Evolutionary conservation across 2,888 invertebrate species (phyloP), one percentile per base, ranked within the genome.

Genomic region (Polydrusus pterygomalis): DNA sequence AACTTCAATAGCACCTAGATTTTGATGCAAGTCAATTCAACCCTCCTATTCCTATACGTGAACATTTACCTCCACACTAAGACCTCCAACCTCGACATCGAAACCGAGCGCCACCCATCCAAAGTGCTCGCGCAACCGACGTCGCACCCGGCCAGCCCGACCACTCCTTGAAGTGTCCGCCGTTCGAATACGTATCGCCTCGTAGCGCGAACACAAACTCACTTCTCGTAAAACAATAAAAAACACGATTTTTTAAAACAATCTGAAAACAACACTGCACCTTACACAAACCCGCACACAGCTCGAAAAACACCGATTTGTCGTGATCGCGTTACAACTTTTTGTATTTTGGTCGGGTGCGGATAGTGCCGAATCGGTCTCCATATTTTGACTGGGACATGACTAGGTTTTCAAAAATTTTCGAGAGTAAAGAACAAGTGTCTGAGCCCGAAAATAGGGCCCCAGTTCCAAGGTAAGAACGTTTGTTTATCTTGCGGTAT

Each of bases 151-250:
- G 68, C 69, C 77, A 34, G 43, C 47, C 70, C 74, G 77, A 77
- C 77, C 77, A 77, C 77, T 77, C 77, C 77, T 77, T 77, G 74
- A 68, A 77, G 70, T 60, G 67, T 54, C 67, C 69, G 56, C 18
- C 62, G 63, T 70, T 58, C 51, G 71, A 70, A 60, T 63, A 74
- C 71, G 74, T 64, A 67, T 72, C 65, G 64, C 62, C 15, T n/a
- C 62, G 65, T 67, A 76, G 69, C 70, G 73, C 73, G 77, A 74
- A 74, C 70, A 72, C 68, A 74, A 72, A 77, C 70, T 70, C 17
- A 18, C 58, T 38, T 10, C 58, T 38, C 58, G 58, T 38, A 60
- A 60, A 60, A 30, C 63, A 63, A 25, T 25, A 25, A 25, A n/a
- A 73, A 73, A 67, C 68, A 47, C 65, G 51, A 65, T 3, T 49